Percentiles rank a stretch among this genome's conserved stretches.
Conservation (phyloP, 2,888 invertebrate genomes). For the Mythimna pallens region DNA sequence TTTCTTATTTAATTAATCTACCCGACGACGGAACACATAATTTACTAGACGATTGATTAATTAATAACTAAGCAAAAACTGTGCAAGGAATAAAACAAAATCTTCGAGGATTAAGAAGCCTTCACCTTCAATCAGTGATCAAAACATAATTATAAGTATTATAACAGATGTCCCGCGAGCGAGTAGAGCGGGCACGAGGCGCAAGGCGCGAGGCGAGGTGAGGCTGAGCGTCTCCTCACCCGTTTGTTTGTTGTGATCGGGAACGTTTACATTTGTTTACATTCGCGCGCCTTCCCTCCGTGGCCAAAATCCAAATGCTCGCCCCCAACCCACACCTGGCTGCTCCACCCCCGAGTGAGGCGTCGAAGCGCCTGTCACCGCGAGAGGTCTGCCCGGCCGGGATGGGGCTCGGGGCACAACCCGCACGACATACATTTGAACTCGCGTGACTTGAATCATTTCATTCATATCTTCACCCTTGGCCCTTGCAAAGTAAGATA, state of each 20-base stretch:
- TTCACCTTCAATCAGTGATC: slow-evolving; percentile 36
- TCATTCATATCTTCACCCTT: slow-evolving; percentile 49
- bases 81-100: slow-evolving; percentile 34
- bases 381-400: slow-evolving; percentile 67
- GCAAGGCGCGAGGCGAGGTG: not conserved
- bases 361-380: slow-evolving; percentile 55
- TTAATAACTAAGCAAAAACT: slow-evolving; percentile 52
- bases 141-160: slow-evolving; percentile 29
- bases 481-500: slow-evolving; percentile 48
- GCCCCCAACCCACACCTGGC: slow-evolving; percentile 49
- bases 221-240: slow-evolving; percentile 39
- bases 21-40: slow-evolving; percentile 40
- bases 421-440: slow-evolving; percentile 59
- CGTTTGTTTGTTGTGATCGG: slow-evolving; percentile 71
- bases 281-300: slow-evolving; percentile 60
- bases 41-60: slow-evolving; percentile 42
- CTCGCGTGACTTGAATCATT: slow-evolving; percentile 62
- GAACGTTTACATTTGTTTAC: slow-evolving; percentile 74
- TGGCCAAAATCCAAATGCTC: slow-evolving; percentile 72
- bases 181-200: slow-evolving; percentile 22
- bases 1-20: slow-evolving; percentile 46
- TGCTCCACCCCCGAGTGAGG: slow-evolving; percentile 35
- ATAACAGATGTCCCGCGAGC: slow-evolving; percentile 30
- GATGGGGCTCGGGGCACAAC: slow-evolving; percentile 55
- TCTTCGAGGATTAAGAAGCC: slow-evolving; percentile 28